phyloP scores from a whole-genome alignment of 1,140 invertebrate genomes.

The Coboldia fuscipes region DNA sequence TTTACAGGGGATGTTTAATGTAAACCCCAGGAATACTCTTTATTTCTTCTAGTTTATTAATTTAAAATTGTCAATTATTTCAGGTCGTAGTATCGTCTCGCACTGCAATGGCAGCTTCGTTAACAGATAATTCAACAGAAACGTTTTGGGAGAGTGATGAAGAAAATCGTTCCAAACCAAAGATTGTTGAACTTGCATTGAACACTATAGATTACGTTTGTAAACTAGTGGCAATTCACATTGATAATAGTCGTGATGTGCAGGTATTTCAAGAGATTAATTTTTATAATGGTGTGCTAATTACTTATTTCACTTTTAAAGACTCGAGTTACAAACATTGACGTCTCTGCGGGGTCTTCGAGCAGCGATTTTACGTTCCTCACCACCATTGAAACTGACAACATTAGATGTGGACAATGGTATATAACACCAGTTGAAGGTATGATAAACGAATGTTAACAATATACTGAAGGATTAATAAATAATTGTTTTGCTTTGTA shows the following conservation, averaged over 20 bases:
- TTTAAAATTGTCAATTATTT: conserved; percentile 39
- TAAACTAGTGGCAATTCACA: conserved; percentile 51
- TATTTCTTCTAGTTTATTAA: conserved; percentile 13
- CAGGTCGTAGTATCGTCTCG: conserved; percentile 81
- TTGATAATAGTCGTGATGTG: conserved; percentile 83
- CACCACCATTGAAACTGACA: too few relatives aligned
- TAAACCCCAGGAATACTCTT: conserved; percentile 1
- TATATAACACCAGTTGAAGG: too few relatives aligned
- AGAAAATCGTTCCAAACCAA: conserved; percentile 82
- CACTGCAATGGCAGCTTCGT: conserved; percentile 76
- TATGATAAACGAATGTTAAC: too few relatives aligned
- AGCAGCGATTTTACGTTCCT: background rate
- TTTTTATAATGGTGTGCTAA: too few relatives aligned
- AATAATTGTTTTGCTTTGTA: background rate
- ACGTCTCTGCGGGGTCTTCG: too few relatives aligned
- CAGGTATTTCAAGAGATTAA: too few relatives aligned
- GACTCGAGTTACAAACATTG: too few relatives aligned
- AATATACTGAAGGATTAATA: conserved; percentile 1
- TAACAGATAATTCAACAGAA: conserved; percentile 87
- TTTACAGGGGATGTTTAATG: conserved; percentile 17
- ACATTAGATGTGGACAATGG: too few relatives aligned
- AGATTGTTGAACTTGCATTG: conserved; percentile 38
- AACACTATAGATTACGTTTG: conserved; percentile 20
- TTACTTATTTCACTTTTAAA: too few relatives aligned
- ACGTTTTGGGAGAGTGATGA: conserved; percentile 99